These are phyloP conservation scores for Camponotus pennsylvanicus DNA, from an alignment of 1,140 invertebrate genomes.

Conservation along the genomic window DNA sequence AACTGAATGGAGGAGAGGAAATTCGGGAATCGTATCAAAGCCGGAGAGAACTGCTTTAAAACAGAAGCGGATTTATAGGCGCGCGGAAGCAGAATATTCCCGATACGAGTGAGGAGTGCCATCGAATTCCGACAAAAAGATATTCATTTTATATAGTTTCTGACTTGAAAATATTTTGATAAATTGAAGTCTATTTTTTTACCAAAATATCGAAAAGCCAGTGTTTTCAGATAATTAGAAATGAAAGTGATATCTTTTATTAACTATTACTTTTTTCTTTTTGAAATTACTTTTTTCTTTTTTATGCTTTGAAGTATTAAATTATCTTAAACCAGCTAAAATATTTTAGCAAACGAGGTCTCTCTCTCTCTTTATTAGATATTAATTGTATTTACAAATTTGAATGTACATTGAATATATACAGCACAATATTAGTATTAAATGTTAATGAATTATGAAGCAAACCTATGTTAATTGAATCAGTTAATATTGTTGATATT, in stretches of 20 bases:
- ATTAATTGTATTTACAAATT: conserved; percentile 3
- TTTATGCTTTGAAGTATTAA: too few relatives aligned
- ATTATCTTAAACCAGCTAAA: too few relatives aligned
- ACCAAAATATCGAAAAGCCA: too few relatives aligned
- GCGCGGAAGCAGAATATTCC: neutral
- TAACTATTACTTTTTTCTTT: too few relatives aligned
- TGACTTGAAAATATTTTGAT: neutral
- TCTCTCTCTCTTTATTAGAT: neutral
- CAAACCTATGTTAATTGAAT: conserved; percentile 14
- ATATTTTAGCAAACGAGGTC: neutral
- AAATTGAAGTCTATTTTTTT: neutral
- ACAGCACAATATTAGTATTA: neutral
- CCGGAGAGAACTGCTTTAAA: conserved; percentile 39
- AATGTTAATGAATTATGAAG: conserved; percentile 21
- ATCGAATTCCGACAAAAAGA: conserved; percentile 15
- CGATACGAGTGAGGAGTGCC: neutral
- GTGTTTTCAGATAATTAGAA: too few relatives aligned
- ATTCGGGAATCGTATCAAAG: conserved; percentile 51
- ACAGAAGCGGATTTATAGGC: conserved; percentile 37
- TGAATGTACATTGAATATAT: too few relatives aligned
- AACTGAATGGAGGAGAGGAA: conserved; percentile 11
- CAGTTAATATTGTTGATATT: conserved; percentile 12
- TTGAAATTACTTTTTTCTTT: too few relatives aligned
- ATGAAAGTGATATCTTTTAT: too few relatives aligned
- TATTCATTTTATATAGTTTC: neutral